Percentiles rank a stretch among this genome's conserved stretches.
phyloP scores from a whole-genome alignment of 2,888 invertebrate genomes.

The Ophioninae sp. region DNA sequence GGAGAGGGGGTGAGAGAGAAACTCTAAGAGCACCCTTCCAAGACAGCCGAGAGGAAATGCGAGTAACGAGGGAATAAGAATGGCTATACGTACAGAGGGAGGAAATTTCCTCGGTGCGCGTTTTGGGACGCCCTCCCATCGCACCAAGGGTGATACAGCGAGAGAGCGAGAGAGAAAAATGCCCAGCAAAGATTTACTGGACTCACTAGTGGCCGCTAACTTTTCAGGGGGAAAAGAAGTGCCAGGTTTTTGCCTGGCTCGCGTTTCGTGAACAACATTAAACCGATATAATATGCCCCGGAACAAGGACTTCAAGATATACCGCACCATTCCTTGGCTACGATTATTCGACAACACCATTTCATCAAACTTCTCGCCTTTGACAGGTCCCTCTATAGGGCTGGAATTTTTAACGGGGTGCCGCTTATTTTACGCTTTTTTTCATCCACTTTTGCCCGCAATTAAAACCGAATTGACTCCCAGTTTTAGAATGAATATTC shows the following conservation, averaged over 20 bases:
- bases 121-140: constrained; percentile 59
- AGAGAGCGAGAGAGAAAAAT: constrained; percentile 57
- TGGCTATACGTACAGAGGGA: constrained; percentile 69
- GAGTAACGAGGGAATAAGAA: constrained; percentile 81
- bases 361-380: background rate
- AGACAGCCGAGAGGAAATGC: constrained; percentile 71
- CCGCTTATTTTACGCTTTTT: background rate
- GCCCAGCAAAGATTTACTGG: constrained; percentile 78
- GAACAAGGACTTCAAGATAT: constrained; percentile 56
- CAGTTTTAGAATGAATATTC: background rate
- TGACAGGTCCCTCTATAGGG: background rate
- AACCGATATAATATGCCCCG: constrained; percentile 71
- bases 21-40: constrained; percentile 47
- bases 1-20: constrained; percentile 48
- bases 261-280: constrained; percentile 70
- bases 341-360: constrained; percentile 6
- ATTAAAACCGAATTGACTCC: background rate
- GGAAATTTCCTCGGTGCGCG: constrained; percentile 63
- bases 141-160: constrained; percentile 47
- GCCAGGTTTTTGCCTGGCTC: constrained; percentile 22
- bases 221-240: constrained; percentile 66
- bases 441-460: background rate
- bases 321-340: constrained; percentile 37
- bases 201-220: constrained; percentile 77
- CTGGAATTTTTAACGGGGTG: background rate